Evolutionary conservation across 2,113 vertebrate genomes (phyloP).

Genomic region (Podarcis muralis): DNA sequence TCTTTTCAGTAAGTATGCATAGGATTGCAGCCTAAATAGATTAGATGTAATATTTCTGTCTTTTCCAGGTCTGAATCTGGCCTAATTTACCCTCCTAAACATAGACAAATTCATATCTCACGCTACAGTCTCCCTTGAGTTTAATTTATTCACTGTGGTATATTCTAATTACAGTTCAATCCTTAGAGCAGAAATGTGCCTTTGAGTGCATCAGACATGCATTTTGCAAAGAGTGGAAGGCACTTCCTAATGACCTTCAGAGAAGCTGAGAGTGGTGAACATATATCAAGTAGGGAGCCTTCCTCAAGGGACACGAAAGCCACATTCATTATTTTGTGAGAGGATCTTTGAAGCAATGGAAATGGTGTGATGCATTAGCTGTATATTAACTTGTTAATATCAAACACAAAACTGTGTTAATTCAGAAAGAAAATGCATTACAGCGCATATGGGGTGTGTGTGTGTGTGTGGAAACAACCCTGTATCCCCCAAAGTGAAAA

Average conservation of each 20-base stretch:
- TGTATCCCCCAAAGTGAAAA: not conserved
- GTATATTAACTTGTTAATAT: not conserved
- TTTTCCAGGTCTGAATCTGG: not conserved
- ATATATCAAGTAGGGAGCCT: conserved; percentile 37
- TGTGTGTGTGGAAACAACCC: not conserved
- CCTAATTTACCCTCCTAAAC: conserved; percentile 22
- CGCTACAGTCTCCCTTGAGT: conserved; percentile 31
- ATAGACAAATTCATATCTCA: conserved; percentile 56
- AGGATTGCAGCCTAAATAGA: not conserved
- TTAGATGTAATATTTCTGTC: not conserved
- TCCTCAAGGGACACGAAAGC: conserved; percentile 15
- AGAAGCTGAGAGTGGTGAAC: conserved; percentile 5
- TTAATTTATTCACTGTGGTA: conserved; percentile 35
- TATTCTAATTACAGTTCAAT: conserved; percentile 49
- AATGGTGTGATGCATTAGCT: fast-evolving
- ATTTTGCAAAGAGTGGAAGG: conserved; percentile 50
- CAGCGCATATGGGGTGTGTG: not conserved
- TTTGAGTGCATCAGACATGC: conserved; percentile 49
- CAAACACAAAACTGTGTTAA: fast-evolving
- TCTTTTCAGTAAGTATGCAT: not conserved
- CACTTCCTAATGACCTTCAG: conserved; percentile 35
- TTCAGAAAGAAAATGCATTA: fast-evolving
- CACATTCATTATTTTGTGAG: not conserved
- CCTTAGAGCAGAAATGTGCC: conserved; percentile 38
- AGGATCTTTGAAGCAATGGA: conserved; percentile 4